These are phyloP conservation scores for Drosophila mimetica DNA, from an alignment of 2,888 invertebrate genomes.

Conservation along the genomic window DNA sequence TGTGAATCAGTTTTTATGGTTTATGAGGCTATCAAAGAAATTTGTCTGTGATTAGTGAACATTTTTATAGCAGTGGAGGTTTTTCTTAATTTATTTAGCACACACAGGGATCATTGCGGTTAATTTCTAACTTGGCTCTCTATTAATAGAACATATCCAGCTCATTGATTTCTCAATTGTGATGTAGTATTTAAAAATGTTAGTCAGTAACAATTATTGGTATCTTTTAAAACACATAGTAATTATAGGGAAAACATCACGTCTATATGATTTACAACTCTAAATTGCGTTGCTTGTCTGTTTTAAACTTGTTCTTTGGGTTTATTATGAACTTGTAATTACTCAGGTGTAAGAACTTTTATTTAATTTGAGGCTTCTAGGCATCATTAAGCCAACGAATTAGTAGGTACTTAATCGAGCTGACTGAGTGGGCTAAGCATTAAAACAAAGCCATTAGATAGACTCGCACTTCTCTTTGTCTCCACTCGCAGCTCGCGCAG, in stretches of 20 bases:
- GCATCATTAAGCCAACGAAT: neutral
- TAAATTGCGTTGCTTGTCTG: neutral
- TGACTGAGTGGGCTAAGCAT: slow-evolving; percentile 6
- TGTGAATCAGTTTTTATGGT: neutral
- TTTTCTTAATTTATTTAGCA: neutral
- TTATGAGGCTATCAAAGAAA: slow-evolving; percentile 1
- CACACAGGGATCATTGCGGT: too few species aligned
- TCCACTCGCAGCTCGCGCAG: slow-evolving; percentile 6
- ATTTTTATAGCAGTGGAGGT: slow-evolving; percentile 5
- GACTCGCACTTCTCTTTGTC: slow-evolving; percentile 25
- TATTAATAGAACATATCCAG: slow-evolving; percentile 1
- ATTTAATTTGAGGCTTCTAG: neutral
- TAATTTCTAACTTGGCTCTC: neutral
- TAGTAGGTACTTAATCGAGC: neutral
- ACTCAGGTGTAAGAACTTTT: neutral
- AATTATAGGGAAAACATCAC: neutral
- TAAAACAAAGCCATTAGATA: slow-evolving; percentile 25
- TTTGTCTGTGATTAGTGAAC: slow-evolving; percentile 2
- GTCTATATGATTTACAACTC: neutral
- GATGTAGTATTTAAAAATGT: too few species aligned
- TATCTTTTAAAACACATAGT: neutral
- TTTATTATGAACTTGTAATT: neutral
- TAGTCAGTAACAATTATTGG: too few species aligned
- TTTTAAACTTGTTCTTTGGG: neutral
- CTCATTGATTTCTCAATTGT: neutral